Percentiles rank a stretch among this genome's conserved stretches.
Conservation (phyloP, 2,888 invertebrate genomes). For the Amiota mariae region DNA sequence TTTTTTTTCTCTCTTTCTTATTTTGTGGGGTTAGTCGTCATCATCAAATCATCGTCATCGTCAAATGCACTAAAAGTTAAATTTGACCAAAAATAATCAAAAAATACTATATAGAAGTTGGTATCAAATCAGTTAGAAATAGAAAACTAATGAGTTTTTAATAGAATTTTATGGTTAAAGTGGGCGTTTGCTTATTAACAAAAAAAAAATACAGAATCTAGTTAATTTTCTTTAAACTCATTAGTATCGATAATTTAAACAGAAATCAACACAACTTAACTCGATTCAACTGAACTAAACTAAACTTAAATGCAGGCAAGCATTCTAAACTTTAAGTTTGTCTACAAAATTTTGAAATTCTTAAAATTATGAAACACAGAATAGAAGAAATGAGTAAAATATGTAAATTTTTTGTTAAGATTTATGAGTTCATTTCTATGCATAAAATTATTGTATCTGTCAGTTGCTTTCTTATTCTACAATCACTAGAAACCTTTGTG, state of each 20-base stretch:
- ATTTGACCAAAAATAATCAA: too few relatives aligned
- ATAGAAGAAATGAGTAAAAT: background rate
- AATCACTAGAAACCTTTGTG: too few relatives aligned
- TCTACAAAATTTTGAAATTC: background rate
- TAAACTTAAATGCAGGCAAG: background rate
- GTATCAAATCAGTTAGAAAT: background rate
- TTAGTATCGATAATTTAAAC: background rate
- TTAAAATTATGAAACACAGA: background rate
- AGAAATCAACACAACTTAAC: too few relatives aligned
- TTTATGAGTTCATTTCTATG: constrained; percentile 22
- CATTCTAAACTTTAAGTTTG: background rate
- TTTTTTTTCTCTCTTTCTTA: too few relatives aligned
- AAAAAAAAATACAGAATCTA: background rate
- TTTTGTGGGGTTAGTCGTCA: too few relatives aligned
- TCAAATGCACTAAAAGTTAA: too few relatives aligned
- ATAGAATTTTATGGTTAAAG: constrained; percentile 11
- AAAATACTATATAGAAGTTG: background rate
- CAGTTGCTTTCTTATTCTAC: background rate
- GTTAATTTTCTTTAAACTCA: background rate
- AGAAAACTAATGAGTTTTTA: constrained; percentile 24
- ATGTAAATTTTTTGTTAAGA: constrained; percentile 1
- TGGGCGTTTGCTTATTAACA: background rate
- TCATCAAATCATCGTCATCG: too few relatives aligned
- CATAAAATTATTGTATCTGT: constrained; percentile 19
- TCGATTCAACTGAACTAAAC: too few relatives aligned